phyloP scores from a whole-genome alignment of 2,113 vertebrate species.

The Euleptes europaea region DNA sequence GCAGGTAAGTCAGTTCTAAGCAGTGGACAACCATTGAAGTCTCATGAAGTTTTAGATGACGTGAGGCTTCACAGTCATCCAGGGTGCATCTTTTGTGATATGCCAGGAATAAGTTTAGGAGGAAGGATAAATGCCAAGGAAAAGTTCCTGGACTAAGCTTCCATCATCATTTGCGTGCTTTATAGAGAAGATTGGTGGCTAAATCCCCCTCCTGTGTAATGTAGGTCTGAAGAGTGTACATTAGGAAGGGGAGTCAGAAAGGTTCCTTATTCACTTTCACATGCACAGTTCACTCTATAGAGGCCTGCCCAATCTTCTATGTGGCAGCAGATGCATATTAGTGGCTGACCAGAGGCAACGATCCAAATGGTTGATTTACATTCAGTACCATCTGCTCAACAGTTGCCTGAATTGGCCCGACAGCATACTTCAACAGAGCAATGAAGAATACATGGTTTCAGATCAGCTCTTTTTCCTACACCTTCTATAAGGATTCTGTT shows the following conservation, averaged over 20 bases:
- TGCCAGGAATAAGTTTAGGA: not conserved
- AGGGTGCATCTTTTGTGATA: not conserved
- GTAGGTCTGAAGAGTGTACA: not conserved
- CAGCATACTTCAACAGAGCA: not conserved
- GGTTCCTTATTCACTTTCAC: not conserved
- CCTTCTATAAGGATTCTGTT: not conserved
- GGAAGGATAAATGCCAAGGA: not conserved
- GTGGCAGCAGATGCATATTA: not conserved
- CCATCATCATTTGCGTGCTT: not conserved
- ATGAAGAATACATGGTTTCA: not conserved
- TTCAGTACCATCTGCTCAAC: not conserved
- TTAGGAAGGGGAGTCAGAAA: not conserved
- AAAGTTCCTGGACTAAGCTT: not conserved
- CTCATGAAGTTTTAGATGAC: not conserved
- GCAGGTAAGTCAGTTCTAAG: not conserved
- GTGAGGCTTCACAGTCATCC: not conserved
- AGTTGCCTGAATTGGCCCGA: not conserved
- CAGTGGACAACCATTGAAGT: not conserved
- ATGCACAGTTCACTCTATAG: not conserved
- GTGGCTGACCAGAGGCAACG: not conserved
- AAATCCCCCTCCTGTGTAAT: not conserved
- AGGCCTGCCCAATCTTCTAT: not conserved
- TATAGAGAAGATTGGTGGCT: slow-evolving; percentile 7
- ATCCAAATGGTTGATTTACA: not conserved
- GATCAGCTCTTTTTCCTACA: not conserved